Evolutionary conservation across 2,113 vertebrate genomes (phyloP).

Genomic region (Neomonachus schauinslandi): DNA sequence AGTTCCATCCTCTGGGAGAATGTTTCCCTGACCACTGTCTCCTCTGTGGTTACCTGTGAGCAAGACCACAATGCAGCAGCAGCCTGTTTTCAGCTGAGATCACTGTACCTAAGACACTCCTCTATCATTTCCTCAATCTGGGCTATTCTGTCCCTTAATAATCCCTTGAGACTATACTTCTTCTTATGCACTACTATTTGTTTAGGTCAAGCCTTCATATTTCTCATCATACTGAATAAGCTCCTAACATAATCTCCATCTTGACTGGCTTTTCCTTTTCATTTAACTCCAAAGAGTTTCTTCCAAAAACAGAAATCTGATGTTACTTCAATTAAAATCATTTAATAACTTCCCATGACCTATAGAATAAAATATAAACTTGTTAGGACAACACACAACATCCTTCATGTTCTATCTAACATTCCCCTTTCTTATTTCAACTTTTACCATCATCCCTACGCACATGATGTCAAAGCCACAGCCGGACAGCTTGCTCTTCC

Average conservation of each 20-base stretch:
- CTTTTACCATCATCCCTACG: not conserved
- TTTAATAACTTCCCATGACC: not conserved
- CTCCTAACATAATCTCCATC: not conserved
- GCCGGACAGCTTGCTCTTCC: not conserved
- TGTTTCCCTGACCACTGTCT: not conserved
- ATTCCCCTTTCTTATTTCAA: slow-evolving; percentile 3
- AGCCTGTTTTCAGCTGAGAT: not conserved
- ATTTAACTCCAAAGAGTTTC: not conserved
- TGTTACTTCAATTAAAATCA: not conserved
- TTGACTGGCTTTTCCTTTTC: not conserved
- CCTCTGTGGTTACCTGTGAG: not conserved
- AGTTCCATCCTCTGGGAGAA: not conserved
- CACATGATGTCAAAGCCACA: not conserved
- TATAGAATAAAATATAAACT: not conserved
- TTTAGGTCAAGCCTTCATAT: not conserved
- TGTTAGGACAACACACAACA: not conserved
- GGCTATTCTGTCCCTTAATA: not conserved
- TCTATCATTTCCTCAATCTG: not conserved
- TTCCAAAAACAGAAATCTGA: not conserved
- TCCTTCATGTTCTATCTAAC: not conserved
- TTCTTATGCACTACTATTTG: not conserved
- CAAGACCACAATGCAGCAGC: not conserved
- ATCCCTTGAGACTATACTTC: not conserved
- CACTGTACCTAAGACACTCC: not conserved
- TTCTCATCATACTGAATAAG: not conserved